Evolutionary conservation across 2,797 vertebrate species (phyloP).

Genomic region (Danio kyathit): DNA sequence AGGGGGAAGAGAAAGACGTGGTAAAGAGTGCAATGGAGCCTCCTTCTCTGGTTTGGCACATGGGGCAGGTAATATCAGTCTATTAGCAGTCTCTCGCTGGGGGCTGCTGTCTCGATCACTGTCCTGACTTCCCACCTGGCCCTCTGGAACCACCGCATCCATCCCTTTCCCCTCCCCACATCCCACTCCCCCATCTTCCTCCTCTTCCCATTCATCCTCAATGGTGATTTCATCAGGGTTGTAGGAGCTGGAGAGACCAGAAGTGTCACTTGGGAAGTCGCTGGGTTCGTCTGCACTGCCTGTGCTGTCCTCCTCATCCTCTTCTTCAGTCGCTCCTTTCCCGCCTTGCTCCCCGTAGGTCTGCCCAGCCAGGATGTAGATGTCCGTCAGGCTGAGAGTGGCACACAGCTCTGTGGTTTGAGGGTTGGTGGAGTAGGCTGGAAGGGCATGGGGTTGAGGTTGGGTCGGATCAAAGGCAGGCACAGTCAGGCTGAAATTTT

Average conservation of each 20-base stretch:
- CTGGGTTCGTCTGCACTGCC: slow-evolving; percentile 88
- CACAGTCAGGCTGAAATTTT: slow-evolving; percentile 88
- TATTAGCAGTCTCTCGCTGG: slow-evolving; percentile 64
- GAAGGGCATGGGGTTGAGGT: slow-evolving; percentile 76
- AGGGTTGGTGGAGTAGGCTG: slow-evolving; percentile 86
- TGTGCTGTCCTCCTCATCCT: slow-evolving; percentile 79
- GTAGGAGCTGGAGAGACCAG: slow-evolving; percentile 84
- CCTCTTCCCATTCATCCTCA: slow-evolving; percentile 89
- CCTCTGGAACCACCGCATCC: slow-evolving; percentile 62
- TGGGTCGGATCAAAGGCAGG: slow-evolving; percentile 84
- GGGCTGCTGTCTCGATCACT: slow-evolving; percentile 53
- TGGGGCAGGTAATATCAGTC: slow-evolving; percentile 78
- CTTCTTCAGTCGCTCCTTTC: slow-evolving; percentile 72
- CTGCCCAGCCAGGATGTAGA: slow-evolving; percentile 82
- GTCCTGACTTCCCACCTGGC: slow-evolving; percentile 39
- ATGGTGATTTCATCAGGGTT: slow-evolving; percentile 97
- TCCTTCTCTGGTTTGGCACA: slow-evolving; percentile 41
- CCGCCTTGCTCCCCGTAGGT: slow-evolving; percentile 57
- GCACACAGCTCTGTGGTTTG: slow-evolving; percentile 96
- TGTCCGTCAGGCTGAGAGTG: slow-evolving; percentile 88
- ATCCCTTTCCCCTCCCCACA: slow-evolving; percentile 50
- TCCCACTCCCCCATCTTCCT: slow-evolving; percentile 71
- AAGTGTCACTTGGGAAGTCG: slow-evolving; percentile 90
- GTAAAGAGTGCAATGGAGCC: slow-evolving; percentile 44
- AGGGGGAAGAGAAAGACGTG: slow-evolving; percentile 67